Conservation (phyloP, 2,888 invertebrate genomes). For the Drosophila demipolita region DNA sequence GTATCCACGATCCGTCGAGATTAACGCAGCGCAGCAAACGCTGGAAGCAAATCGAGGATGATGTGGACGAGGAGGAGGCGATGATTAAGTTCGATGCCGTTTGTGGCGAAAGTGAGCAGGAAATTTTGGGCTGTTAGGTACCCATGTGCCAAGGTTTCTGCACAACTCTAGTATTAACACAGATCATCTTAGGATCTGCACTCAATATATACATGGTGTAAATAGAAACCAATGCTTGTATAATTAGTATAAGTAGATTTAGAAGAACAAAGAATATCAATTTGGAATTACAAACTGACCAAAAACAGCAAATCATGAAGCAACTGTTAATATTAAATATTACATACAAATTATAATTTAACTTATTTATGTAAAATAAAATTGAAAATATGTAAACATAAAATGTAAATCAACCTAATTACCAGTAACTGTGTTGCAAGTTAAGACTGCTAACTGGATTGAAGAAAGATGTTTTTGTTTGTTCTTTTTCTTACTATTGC, state of each 20-base stretch:
- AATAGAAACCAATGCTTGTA: slow-evolving; percentile 10
- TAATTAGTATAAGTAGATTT: slow-evolving; percentile 3
- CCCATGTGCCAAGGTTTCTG: slow-evolving; percentile 68
- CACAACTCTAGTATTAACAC: slow-evolving; percentile 40
- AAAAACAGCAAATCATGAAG: slow-evolving; percentile 7
- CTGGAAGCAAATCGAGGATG: slow-evolving; percentile 49
- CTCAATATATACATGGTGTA: slow-evolving; percentile 15
- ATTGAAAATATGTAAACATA: slow-evolving; percentile 2
- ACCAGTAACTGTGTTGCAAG: neutral
- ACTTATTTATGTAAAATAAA: slow-evolving; percentile 7
- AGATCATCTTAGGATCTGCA: neutral
- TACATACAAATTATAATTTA: neutral
- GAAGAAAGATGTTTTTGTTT: neutral
- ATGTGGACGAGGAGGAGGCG: slow-evolving; percentile 32
- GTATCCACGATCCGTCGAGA: slow-evolving; percentile 87
- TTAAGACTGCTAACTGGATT: slow-evolving; percentile 3
- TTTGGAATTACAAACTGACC: slow-evolving; percentile 20
- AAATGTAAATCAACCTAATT: neutral
- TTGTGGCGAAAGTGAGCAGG: slow-evolving; percentile 65
- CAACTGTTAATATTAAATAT: slow-evolving; percentile 11
- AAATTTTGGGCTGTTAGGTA: slow-evolving; percentile 74
- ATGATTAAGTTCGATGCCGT: slow-evolving; percentile 63
- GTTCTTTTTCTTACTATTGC: slow-evolving; percentile 74
- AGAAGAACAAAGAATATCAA: neutral
- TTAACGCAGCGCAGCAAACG: slow-evolving; percentile 46